Conservation (phyloP, 2,113 vertebrate genomes). For the Brevimyrus niger region DNA sequence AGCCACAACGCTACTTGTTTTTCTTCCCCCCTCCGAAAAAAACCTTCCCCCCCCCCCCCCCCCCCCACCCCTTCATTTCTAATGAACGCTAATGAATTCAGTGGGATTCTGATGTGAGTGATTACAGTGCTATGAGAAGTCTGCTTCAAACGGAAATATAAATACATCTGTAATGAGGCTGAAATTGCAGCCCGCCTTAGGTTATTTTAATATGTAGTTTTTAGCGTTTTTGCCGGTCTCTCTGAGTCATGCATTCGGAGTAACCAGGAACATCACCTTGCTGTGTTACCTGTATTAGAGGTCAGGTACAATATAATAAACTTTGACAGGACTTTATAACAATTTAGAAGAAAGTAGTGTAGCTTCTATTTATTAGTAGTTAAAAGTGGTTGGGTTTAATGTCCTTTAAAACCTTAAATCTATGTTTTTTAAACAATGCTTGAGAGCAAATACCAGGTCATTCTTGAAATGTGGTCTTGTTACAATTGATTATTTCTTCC, state of each 20-base stretch:
- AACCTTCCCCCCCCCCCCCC: background rate
- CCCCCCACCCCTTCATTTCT: background rate
- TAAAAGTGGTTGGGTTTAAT: background rate
- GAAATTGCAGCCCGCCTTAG: background rate
- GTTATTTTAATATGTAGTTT: background rate
- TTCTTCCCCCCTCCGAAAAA: no score
- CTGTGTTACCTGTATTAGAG: background rate
- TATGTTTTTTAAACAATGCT: background rate
- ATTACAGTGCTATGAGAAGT: background rate
- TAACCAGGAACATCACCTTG: background rate
- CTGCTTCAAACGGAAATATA: background rate
- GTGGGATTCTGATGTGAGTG: background rate
- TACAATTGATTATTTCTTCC: background rate
- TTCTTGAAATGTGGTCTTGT: background rate
- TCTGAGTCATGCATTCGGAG: background rate
- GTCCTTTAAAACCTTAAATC: background rate
- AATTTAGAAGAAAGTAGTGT: background rate
- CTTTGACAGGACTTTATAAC: background rate
- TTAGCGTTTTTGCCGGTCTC: background rate
- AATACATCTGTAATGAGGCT: background rate
- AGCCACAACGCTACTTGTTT: no score
- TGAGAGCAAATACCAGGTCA: background rate
- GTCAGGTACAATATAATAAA: background rate
- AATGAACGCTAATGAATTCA: background rate
- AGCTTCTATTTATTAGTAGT: background rate